phyloP scores from a whole-genome alignment of 2,888 invertebrate species.

The Crematogaster levior region DNA sequence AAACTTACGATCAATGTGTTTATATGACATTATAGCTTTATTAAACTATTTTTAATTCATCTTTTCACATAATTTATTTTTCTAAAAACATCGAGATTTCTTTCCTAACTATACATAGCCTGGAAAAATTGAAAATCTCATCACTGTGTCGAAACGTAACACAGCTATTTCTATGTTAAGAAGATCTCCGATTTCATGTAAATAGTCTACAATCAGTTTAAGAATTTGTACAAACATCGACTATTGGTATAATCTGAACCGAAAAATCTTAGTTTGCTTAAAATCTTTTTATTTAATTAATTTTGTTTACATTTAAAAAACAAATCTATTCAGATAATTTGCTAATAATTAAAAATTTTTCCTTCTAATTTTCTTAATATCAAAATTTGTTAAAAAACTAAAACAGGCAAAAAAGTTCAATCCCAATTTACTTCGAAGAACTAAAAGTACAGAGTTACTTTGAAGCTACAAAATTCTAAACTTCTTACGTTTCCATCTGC shows the following conservation, averaged over 20 bases:
- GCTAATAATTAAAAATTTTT: neutral
- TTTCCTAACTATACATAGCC: neutral
- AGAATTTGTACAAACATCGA: constrained; percentile 4
- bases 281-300: neutral
- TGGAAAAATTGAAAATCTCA: constrained; percentile 43
- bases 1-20: neutral
- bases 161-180: constrained; percentile 53
- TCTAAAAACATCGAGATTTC: neutral
- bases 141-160: constrained; percentile 42
- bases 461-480: neutral
- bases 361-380: neutral
- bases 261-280: neutral
- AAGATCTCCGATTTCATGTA: constrained; percentile 26
- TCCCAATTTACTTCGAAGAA: neutral
- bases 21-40: neutral
- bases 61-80: neutral
- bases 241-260: neutral
- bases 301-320: constrained; percentile 5
- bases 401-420: neutral
- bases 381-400: neutral
- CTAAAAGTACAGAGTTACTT: neutral
- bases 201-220: constrained; percentile 32
- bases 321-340: neutral
- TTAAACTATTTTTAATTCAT: neutral
- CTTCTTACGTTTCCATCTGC: neutral